phyloP scores from a whole-genome alignment of 2,113 vertebrate genomes.

The Epinephelus cyanopodus region DNA sequence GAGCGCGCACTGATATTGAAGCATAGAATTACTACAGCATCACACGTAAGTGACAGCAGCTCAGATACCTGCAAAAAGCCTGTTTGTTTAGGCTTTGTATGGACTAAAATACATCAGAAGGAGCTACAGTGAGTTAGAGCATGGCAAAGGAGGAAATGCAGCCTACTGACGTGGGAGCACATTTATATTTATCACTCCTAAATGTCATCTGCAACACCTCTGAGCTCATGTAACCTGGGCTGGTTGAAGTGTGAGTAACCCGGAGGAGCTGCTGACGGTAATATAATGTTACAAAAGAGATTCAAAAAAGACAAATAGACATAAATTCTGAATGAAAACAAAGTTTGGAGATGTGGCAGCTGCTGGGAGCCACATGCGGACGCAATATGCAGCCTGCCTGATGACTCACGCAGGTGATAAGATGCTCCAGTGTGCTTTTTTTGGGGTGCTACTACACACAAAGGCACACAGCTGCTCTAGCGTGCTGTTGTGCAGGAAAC shows the following conservation, averaged over 20 bases:
- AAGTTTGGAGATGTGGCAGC: background rate
- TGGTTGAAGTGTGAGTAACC: slow-evolving; percentile 30
- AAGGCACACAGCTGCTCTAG: slow-evolving; percentile 4
- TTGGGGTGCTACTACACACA: slow-evolving; percentile 13
- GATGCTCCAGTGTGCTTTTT: slow-evolving; percentile 34
- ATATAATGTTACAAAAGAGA: background rate
- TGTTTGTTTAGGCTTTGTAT: slow-evolving; percentile 15
- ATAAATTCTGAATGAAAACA: slow-evolving; percentile 8
- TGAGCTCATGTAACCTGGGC: slow-evolving; percentile 30
- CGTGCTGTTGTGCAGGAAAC: background rate
- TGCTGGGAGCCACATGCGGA: slow-evolving; percentile 11
- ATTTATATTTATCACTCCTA: slow-evolving; percentile 47
- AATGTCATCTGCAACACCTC: slow-evolving; percentile 42
- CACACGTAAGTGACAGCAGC: background rate
- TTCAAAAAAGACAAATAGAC: background rate
- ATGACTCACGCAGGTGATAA: slow-evolving; percentile 61
- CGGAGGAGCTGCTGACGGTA: slow-evolving; percentile 36
- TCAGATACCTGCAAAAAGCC: background rate
- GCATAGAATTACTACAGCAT: background rate
- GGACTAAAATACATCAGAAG: slow-evolving; percentile 20
- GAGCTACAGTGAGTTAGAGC: slow-evolving; percentile 44
- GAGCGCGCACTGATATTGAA: no score
- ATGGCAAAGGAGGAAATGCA: slow-evolving; percentile 38
- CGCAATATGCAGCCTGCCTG: background rate
- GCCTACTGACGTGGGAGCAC: slow-evolving; percentile 57